These are phyloP conservation scores for Zootoca vivipara DNA, from an alignment of 2,113 vertebrate genomes.

Conservation along the genomic window DNA sequence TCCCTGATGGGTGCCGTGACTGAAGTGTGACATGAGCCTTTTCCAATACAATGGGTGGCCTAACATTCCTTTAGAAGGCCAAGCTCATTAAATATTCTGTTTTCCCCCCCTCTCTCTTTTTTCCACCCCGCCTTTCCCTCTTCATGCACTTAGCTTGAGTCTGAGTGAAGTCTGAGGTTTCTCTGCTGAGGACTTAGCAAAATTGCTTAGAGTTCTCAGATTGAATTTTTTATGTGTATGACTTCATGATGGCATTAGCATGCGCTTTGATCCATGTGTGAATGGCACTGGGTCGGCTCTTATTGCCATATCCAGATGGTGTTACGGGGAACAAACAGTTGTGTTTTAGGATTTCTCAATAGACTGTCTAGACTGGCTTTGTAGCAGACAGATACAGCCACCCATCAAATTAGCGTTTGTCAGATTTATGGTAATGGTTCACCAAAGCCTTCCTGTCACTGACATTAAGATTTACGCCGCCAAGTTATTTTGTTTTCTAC, in stretches of 20 bases:
- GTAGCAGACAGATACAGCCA: constrained; percentile 99
- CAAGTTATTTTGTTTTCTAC: constrained; percentile 81
- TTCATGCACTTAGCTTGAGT: constrained; percentile 78
- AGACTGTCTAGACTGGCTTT: constrained; percentile 99
- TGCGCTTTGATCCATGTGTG: constrained; percentile 91
- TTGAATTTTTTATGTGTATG: constrained; percentile 88
- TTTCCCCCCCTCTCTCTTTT: constrained; percentile 59
- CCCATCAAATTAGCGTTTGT: constrained; percentile 99
- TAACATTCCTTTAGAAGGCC: constrained; percentile 80
- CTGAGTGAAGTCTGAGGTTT: constrained; percentile 77
- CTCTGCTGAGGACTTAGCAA: constrained; percentile 82
- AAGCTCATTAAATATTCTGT: constrained; percentile 84
- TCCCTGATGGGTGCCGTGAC: constrained; percentile 82
- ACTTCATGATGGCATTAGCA: constrained; percentile 86
- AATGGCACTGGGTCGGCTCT: constrained; percentile 90
- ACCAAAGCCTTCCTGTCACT: constrained; percentile 98
- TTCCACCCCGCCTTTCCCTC: constrained; percentile 59
- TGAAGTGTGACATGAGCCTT: constrained; percentile 84
- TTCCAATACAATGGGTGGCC: constrained; percentile 87
- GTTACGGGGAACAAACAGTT: constrained; percentile 95
- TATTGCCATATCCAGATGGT: constrained; percentile 99
- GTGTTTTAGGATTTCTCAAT: constrained; percentile 97
- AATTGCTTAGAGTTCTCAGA: constrained; percentile 83
- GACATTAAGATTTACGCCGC: constrained; percentile 97
- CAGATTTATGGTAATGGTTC: constrained; percentile 99